These are phyloP conservation scores for Trichogramma evanescens DNA, from an alignment of 2,888 invertebrate genomes.

Conservation along the genomic window DNA sequence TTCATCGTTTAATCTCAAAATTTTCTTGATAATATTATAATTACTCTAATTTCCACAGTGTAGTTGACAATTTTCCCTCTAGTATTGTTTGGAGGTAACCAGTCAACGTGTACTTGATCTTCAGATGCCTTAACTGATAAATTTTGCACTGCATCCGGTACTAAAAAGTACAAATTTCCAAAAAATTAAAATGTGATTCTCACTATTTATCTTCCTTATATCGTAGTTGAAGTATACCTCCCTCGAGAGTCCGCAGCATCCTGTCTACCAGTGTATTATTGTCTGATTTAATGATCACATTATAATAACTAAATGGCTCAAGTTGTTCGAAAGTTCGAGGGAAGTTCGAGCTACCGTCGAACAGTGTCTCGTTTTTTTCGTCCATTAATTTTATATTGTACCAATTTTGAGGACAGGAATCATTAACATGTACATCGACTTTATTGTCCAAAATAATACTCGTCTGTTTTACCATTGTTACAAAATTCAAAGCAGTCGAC, in stretches of 20 bases:
- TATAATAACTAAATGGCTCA: constrained; percentile 8
- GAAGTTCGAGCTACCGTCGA: constrained; percentile 1
- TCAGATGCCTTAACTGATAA: not conserved
- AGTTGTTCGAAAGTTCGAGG: constrained; percentile 19
- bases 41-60: constrained; percentile 25
- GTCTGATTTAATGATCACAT: constrained; percentile 3
- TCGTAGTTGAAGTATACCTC: constrained; percentile 19
- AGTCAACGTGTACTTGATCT: constrained; percentile 14
- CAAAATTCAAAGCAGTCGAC: constrained; percentile 9
- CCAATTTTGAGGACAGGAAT: constrained; percentile 27
- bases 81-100: constrained; percentile 24
- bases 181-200: not conserved
- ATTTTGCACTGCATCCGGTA: constrained; percentile 21
- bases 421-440: not conserved
- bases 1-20: not conserved
- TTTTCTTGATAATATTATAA: not conserved
- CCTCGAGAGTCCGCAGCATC: constrained; percentile 24
- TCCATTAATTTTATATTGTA: constrained; percentile 21
- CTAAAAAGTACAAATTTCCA: constrained; percentile 15
- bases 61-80: constrained; percentile 26
- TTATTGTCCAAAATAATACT: constrained; percentile 18
- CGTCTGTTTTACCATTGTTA: constrained; percentile 9
- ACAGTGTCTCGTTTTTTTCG: not conserved
- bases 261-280: constrained; percentile 2
- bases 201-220: not conserved